phyloP scores from a whole-genome alignment of 1,140 invertebrate species.

The Campoletis sonorensis region DNA sequence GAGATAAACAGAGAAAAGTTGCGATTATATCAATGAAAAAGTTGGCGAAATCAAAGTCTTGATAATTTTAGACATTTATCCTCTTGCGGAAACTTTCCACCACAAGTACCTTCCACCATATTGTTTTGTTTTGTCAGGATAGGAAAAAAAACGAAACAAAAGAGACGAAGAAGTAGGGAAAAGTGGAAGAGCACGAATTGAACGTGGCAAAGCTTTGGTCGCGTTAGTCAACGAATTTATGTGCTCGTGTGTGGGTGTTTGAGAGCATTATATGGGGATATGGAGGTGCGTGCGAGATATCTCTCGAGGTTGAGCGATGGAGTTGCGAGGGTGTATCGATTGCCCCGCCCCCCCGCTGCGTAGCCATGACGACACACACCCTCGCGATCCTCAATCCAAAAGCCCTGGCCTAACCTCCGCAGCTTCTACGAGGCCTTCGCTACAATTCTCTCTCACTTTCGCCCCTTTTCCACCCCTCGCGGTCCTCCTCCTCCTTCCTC shows the following conservation, averaged over 20 bases:
- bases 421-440: conserved; percentile 60
- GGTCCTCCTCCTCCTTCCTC: not conserved
- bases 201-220: no score
- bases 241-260: conserved; percentile 1
- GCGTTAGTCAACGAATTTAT: not conserved
- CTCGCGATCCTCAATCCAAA: conserved; percentile 71
- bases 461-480: conserved; percentile 21
- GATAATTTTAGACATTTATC: no score
- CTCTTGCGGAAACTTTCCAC: no score
- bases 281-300: conserved; percentile 59
- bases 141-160: no score
- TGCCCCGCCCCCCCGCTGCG: conserved; percentile 75
- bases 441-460: not conserved
- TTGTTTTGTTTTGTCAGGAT: no score
- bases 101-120: no score
- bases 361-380: conserved; percentile 77
- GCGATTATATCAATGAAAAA: no score
- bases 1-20: no score
- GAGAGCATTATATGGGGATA: conserved; percentile 3
- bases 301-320: conserved; percentile 19
- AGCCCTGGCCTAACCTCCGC: conserved; percentile 71
- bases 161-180: no score
- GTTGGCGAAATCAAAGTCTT: no score
- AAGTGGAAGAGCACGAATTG: no score
- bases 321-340: conserved; percentile 75